A percentile compares a stretch with the other conserved stretches of the same genome.
These are phyloP conservation scores for Hypsopygia costalis DNA, from an alignment of 2,888 invertebrate genomes.

Conservation along the genomic window DNA sequence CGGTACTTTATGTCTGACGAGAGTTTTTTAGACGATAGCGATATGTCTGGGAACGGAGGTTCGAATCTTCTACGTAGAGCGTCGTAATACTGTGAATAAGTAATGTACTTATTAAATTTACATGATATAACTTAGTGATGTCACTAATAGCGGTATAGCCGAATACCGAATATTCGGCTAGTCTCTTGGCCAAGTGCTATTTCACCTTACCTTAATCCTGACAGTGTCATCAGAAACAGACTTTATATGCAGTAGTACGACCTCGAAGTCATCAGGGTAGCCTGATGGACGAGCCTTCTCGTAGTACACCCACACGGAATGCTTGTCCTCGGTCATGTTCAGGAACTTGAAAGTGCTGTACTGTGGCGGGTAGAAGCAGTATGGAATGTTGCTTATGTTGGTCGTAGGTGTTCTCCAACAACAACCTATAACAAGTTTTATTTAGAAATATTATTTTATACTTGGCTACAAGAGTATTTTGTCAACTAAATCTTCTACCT, in stretches of 20 bases:
- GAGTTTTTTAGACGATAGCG: conserved; percentile 63
- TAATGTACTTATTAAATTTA: too few relatives aligned
- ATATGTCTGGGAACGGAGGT: conserved; percentile 83
- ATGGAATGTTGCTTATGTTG: conserved; percentile 79
- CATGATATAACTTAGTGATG: too few relatives aligned
- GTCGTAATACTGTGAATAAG: conserved; percentile 60
- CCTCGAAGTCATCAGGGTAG: conserved; percentile 83
- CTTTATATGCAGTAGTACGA: conserved; percentile 81
- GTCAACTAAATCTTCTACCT: too few relatives aligned
- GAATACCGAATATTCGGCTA: too few relatives aligned
- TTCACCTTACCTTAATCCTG: conserved; percentile 83
- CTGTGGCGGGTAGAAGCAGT: conserved; percentile 86
- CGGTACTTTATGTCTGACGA: conserved; percentile 65
- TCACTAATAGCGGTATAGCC: too few relatives aligned
- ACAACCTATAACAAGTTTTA: conserved; percentile 76
- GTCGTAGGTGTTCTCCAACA: conserved; percentile 78
- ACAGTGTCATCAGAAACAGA: conserved; percentile 82
- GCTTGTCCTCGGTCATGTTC: conserved; percentile 82
- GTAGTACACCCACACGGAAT: conserved; percentile 80
- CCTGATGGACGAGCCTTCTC: conserved; percentile 76
- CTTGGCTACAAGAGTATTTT: too few relatives aligned
- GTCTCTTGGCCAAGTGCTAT: too few relatives aligned
- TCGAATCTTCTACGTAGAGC: conserved; percentile 80
- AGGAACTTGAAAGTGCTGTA: conserved; percentile 83
- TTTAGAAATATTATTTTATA: too few relatives aligned